Conservation (phyloP, 2,113 vertebrate genomes). For the Noctilio leporinus region DNA sequence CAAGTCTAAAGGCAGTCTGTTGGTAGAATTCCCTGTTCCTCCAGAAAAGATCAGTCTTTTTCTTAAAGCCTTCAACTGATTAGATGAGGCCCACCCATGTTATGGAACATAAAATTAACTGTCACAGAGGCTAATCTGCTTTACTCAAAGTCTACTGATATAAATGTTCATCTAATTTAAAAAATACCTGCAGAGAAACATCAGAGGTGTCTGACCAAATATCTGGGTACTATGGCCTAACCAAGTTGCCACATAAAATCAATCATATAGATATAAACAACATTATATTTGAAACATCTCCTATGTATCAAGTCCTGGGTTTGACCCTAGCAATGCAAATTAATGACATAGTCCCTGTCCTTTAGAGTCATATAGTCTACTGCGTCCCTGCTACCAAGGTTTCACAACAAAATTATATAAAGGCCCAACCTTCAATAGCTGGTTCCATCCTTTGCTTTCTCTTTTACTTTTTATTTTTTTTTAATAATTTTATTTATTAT, state of each 20-base stretch:
- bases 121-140: not conserved
- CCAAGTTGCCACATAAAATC: not conserved
- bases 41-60: not conserved
- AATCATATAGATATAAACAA: not conserved
- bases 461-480: too few species aligned
- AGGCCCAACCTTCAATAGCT: too few species aligned
- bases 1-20: not conserved
- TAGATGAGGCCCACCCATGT: not conserved
- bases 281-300: not conserved
- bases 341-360: not conserved
- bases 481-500: too few species aligned
- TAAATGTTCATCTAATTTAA: not conserved
- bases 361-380: not conserved
- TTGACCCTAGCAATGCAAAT: not conserved
- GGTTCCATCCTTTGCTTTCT: not conserved
- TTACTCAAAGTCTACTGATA: not conserved
- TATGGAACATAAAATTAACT: not conserved
- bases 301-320: not conserved
- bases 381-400: not conserved
- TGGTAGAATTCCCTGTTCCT: not conserved
- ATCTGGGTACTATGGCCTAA: not conserved
- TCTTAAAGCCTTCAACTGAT: not conserved
- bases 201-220: not conserved
- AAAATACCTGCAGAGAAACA: not conserved
- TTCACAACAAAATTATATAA: not conserved